These are phyloP conservation scores for Cephus runcator DNA, from an alignment of 2,888 invertebrate genomes.

Conservation along the genomic window DNA sequence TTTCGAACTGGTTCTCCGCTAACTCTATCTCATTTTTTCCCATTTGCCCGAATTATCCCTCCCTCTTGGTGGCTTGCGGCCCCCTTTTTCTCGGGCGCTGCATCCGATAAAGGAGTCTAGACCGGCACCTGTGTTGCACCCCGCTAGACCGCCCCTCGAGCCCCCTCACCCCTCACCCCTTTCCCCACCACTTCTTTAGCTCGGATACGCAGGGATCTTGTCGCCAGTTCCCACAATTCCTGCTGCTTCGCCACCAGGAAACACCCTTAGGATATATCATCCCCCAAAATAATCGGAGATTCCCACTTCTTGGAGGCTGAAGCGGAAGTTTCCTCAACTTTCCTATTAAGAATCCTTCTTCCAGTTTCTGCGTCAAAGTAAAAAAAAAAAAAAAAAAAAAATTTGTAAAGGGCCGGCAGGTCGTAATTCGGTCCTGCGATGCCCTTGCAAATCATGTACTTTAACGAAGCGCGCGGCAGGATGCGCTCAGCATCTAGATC, in stretches of 20 bases:
- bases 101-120: slow-evolving; percentile 59
- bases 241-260: neutral
- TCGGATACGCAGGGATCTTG: neutral
- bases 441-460: slow-evolving; percentile 50
- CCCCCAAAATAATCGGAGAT: neutral
- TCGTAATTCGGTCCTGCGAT: neutral
- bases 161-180: neutral
- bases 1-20: slow-evolving; percentile 55
- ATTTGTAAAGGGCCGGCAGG: neutral
- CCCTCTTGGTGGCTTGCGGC: neutral
- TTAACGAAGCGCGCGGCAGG: slow-evolving; percentile 56
- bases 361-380: too few species aligned
- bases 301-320: neutral
- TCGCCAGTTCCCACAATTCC: neutral
- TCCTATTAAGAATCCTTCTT: too few species aligned
- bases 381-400: too few species aligned
- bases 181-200: neutral
- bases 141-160: slow-evolving; percentile 12
- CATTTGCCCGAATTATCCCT: slow-evolving; percentile 41
- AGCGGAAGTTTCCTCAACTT: neutral
- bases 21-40: slow-evolving; percentile 46
- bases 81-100: slow-evolving; percentile 14
- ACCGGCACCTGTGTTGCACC: slow-evolving; percentile 59
- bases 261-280: neutral
- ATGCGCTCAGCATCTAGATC: slow-evolving; percentile 54